Conservation (phyloP, 2,113 vertebrate genomes). For the Tyto alba region DNA sequence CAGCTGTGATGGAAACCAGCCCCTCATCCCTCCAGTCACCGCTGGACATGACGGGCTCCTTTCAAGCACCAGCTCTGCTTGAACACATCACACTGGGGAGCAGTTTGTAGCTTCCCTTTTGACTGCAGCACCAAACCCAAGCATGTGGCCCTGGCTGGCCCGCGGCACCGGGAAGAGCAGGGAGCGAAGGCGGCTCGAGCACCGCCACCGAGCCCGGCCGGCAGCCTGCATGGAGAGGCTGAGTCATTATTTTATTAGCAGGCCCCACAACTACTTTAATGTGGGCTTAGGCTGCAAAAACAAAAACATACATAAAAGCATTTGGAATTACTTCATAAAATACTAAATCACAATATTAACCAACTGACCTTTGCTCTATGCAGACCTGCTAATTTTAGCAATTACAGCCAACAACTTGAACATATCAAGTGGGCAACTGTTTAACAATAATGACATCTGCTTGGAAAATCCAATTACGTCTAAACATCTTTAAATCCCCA, state of each 20-base stretch:
- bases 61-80: not conserved
- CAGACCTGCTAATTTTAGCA: conserved; percentile 87
- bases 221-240: not conserved
- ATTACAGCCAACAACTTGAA: conserved; percentile 84
- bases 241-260: conserved; percentile 60
- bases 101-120: not conserved
- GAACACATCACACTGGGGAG: not conserved
- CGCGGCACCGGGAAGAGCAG: not conserved
- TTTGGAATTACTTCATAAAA: conserved; percentile 76
- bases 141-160: fast-evolving
- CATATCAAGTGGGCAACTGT: conserved; percentile 84
- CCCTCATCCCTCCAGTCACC: not conserved
- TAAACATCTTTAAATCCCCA: conserved; percentile 81
- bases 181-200: not conserved
- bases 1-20: not conserved
- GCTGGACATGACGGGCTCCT: fast-evolving
- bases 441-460: conserved; percentile 87
- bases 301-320: conserved; percentile 64
- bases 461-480: conserved; percentile 83
- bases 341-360: conserved; percentile 76
- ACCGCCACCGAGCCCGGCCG: fast-evolving
- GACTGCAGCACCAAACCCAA: not conserved
- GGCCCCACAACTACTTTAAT: conserved; percentile 56
- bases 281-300: conserved; percentile 59
- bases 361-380: conserved; percentile 82